Evolutionary conservation across 2,113 vertebrate genomes (phyloP).

Genomic region (Oreocharis arfaki): DNA sequence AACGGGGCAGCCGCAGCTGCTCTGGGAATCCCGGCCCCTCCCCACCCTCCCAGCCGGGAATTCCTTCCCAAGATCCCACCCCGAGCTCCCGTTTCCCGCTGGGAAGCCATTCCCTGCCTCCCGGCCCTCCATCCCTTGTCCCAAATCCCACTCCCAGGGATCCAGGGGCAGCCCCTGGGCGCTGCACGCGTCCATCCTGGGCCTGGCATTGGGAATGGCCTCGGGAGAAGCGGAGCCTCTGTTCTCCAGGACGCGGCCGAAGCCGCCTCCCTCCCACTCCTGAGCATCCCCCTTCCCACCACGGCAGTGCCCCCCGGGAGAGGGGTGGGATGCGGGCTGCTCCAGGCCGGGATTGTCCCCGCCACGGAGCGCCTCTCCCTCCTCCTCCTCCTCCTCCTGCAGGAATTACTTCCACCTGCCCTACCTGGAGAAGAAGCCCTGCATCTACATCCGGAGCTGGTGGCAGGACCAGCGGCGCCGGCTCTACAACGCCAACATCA

Average conservation of each 20-base stretch:
- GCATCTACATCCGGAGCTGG: conserved; percentile 94
- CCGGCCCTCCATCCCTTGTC: too few relatives aligned
- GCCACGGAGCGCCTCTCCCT: rapidly evolving
- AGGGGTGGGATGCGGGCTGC: background rate
- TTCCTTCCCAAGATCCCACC: too few relatives aligned
- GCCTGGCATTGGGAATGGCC: background rate
- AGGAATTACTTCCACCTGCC: conserved; percentile 97
- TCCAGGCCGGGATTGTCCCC: rapidly evolving
- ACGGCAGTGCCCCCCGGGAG: rapidly evolving
- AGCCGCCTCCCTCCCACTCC: rapidly evolving
- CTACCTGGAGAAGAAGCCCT: conserved; percentile 94
- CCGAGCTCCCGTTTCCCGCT: too few relatives aligned
- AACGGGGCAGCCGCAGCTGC: too few relatives aligned
- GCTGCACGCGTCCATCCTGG: background rate
- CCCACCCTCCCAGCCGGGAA: too few relatives aligned
- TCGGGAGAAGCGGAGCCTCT: background rate
- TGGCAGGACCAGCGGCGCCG: conserved; percentile 95
- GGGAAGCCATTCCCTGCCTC: too few relatives aligned
- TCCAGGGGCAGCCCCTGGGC: background rate
- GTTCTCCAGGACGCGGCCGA: background rate
- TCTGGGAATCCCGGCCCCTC: too few relatives aligned
- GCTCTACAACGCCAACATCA: conserved; percentile 92
- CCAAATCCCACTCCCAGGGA: background rate
- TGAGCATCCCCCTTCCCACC: background rate
- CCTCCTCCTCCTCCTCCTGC: background rate